Evolutionary conservation across 1,140 invertebrate genomes (phyloP).

Genomic region (Oscheius sp.): DNA sequence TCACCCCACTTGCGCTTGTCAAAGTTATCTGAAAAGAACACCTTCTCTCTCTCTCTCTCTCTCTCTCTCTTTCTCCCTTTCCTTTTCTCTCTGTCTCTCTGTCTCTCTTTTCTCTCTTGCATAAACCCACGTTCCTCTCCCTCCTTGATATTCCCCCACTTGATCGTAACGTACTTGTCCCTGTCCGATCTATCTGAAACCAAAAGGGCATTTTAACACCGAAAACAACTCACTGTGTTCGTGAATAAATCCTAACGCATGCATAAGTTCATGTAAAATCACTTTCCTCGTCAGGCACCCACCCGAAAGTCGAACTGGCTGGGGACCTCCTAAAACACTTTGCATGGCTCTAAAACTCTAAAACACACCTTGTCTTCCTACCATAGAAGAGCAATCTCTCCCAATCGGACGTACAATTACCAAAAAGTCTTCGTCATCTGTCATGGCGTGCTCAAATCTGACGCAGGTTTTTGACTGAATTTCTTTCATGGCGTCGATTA

Average conservation of each 20-base stretch:
- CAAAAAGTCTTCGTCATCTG: not conserved
- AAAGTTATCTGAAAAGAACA: not conserved
- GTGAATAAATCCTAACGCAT: not conserved
- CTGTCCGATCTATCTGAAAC: not conserved
- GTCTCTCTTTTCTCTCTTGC: too few species aligned
- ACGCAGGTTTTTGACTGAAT: not conserved
- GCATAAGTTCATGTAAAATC: not conserved
- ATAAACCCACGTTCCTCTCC: not conserved
- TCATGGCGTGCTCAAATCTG: not conserved
- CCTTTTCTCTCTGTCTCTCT: too few species aligned
- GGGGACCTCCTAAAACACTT: not conserved
- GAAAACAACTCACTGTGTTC: not conserved
- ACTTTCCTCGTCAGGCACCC: not conserved
- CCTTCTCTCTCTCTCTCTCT: too few species aligned
- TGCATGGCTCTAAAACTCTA: not conserved
- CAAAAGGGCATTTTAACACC: not conserved
- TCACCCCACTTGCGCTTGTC: not conserved
- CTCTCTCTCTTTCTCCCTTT: too few species aligned
- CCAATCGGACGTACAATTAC: not conserved
- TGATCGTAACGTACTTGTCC: not conserved
- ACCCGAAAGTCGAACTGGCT: not conserved
- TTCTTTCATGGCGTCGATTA: not conserved
- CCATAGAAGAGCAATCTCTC: not conserved
- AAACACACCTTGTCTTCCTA: not conserved
- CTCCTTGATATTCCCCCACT: constrained; percentile 1